Evolutionary conservation across 2,888 invertebrate species (phyloP).

Genomic region (Agrotis exclamationis): DNA sequence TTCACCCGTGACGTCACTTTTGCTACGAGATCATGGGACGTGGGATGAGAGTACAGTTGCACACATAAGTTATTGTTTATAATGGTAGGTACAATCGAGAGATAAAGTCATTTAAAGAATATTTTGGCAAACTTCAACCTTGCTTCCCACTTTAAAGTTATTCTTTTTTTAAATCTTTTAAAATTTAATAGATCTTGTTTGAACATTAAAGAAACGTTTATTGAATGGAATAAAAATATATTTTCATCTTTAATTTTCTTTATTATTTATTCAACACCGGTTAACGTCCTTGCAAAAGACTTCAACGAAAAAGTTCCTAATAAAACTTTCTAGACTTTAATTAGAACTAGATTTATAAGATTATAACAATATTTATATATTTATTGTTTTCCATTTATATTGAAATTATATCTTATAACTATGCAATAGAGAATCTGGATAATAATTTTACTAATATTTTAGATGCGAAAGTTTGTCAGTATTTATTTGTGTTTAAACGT

Average conservation of each 20-base stretch:
- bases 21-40: constrained; percentile 77
- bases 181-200: neutral
- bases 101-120: constrained; percentile 31
- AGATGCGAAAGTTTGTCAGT: too few relatives aligned
- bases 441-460: too few relatives aligned
- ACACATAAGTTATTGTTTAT: constrained; percentile 61
- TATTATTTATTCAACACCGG: too few relatives aligned
- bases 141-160: neutral
- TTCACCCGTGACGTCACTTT: constrained; percentile 83
- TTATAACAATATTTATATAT: too few relatives aligned
- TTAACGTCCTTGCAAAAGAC: constrained; percentile 27
- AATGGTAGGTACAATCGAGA: constrained; percentile 44
- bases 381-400: too few relatives aligned
- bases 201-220: neutral
- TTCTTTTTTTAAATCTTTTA: neutral
- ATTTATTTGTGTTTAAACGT: too few relatives aligned
- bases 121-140: constrained; percentile 1
- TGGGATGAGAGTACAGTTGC: constrained; percentile 79
- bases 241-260: neutral
- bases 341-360: too few relatives aligned
- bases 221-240: neutral
- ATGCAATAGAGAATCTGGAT: too few relatives aligned
- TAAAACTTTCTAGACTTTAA: neutral
- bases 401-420: too few relatives aligned
- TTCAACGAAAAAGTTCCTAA: constrained; percentile 28